Base-by-base conservation (phyloP, 2,888 invertebrate genomes). In the Elegia similella region DNA sequence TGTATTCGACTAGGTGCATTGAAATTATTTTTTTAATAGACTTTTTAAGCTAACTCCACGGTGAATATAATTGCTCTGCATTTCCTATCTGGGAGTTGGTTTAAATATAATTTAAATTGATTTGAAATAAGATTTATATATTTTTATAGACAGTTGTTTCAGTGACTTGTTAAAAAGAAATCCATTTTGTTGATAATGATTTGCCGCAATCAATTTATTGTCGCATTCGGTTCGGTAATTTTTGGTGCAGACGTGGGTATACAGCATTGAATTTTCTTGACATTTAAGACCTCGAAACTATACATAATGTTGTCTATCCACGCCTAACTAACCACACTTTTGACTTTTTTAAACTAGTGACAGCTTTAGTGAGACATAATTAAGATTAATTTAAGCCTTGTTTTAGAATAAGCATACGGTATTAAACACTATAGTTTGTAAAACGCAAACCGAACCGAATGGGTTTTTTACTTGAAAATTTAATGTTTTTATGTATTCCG, bases 61-160 rank as follows among this genome's bases (percentile, higher is more conserved):
- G 47, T 54, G 44, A 57, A 50, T 53, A 42, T 50, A 52, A 55
- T 56, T 60, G n/a, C 42, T 42, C 52, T 53, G 52, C n/a, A 53
- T 10, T 54, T 58, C 59, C 57, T 52, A 52, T 56, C 62, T 54
- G 62, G 73, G 76, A 72, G 82, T 77, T 78, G 73, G 75, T 63
- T 68, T 72, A 73, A 73, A 72, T 81, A 75, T 76, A 63, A 75
- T 80, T 78, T 74, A 65, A 75, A 73, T 76, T 80, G 65, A 75
- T 88, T 88, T 86, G 75, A 86, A 85, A 86, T 88, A 84, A 86
- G 84, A 88, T 82, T 86, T 86, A 87, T 88, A 89, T 90, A 89
- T 90, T 88, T 89, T 89, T 87, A 88, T 90, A 90, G 83, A 77
- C 78, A 78, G 84, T 90, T 88, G 77, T 88, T 89, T 86, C 79